Base-by-base conservation (phyloP, 2,797 vertebrate genomes). In the Gymnothorax javanicus region DNA sequence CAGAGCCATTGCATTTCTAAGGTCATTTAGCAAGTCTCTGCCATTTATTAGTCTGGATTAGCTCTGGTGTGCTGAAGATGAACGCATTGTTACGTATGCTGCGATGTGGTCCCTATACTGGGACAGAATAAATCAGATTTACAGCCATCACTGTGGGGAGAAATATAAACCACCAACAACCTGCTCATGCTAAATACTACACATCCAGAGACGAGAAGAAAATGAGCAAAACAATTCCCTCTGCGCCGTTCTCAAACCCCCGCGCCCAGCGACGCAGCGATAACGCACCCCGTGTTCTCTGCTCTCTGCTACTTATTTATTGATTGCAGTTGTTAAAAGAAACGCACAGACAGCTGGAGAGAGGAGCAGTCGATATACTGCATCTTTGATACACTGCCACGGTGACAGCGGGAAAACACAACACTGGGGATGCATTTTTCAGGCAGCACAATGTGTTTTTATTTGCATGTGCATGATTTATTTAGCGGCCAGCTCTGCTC, bases 61-160 rank as follows among this genome's bases (percentile, higher is more conserved):
- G 33, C 33, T 43, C 25, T 86, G 43, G 90, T 88, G 89, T 89
- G 88, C 67, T 2, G 33, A 87, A 87, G 89, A 91, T 89, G 88
- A 84, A 87, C 88, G 89, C 87, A 86, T 88, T 91, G 89, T 85
- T 88, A 88, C 89, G 88, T 93, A 91, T 91, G 92, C 92, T 93
- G 90, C 93, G 91, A 91, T 89, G 89, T 91, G 91, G 89, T 89
- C 91, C 73, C 90, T 89, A 87, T 93, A 91, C 92, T 92, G 93
- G 86, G 88, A 89, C 89, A 90, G 89, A 90, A 93, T 92, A 95
- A 95, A 95, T 91, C 92, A 92, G 92, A 95, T 94, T 90, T 92
- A 94, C 91, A 90, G 92, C 90, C 86, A 86, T 91, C 90, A 90
- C 88, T 90, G 43, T 86, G 88, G 87, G 91, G 33, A 50, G 73